A percentile compares a stretch with the other conserved stretches of the same genome.
phyloP scores from a whole-genome alignment of 1,140 invertebrate species.

The Portunus trituberculatus region DNA sequence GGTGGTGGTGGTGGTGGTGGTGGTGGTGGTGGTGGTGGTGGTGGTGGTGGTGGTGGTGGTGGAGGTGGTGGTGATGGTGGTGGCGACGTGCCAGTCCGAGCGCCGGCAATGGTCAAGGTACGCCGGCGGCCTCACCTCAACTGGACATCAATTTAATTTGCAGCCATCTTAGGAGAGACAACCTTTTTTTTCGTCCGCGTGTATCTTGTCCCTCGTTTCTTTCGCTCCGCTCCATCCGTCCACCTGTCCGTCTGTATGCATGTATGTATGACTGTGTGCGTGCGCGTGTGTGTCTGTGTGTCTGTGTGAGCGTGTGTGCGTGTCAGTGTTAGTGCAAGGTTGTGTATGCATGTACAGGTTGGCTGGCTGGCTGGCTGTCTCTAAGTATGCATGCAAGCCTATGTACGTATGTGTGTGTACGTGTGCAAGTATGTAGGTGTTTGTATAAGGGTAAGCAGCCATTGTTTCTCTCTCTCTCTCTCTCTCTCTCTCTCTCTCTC shows the following conservation, averaged over 20 bases:
- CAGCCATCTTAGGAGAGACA: neutral
- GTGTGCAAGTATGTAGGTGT: too few relatives aligned
- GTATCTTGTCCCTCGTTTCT: neutral
- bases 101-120: neutral
- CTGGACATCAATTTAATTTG: constrained; percentile 23
- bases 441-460: too few relatives aligned
- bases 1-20: too few relatives aligned
- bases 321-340: too few relatives aligned
- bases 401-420: too few relatives aligned
- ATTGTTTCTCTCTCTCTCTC: neutral
- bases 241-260: neutral
- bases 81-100: neutral
- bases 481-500: constrained; percentile 14
- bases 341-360: too few relatives aligned
- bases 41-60: too few relatives aligned
- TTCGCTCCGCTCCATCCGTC: neutral
- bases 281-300: neutral
- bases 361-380: too few relatives aligned
- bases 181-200: neutral
- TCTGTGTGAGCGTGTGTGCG: too few relatives aligned
- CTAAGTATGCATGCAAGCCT: too few relatives aligned
- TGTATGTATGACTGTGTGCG: constrained; percentile 31
- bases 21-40: too few relatives aligned
- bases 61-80: too few relatives aligned
- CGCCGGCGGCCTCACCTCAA: neutral